phyloP scores from a whole-genome alignment of 1,140 invertebrate species.

The Chlorops oryzae region DNA sequence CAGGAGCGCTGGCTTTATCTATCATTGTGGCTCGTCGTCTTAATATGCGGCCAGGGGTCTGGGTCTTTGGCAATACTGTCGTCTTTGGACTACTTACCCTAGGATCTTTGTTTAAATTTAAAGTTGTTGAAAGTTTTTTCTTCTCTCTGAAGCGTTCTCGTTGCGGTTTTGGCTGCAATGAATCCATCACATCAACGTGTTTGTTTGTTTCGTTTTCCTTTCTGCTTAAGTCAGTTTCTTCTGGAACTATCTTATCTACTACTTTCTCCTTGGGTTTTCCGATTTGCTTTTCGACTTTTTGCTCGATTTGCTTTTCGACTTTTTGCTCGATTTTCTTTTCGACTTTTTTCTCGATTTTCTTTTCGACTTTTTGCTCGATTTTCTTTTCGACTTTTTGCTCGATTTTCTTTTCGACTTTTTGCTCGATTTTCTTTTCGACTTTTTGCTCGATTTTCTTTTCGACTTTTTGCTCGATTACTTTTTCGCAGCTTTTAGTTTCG shows the following conservation, averaged over 20 bases:
- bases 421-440: neutral
- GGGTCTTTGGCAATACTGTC: neutral
- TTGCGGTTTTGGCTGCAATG: too few relatives aligned
- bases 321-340: neutral
- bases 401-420: neutral
- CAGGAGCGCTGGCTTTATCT: constrained; percentile 18
- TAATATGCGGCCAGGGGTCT: constrained; percentile 14
- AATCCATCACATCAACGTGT: too few relatives aligned
- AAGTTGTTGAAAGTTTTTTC: too few relatives aligned
- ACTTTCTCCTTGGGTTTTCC: neutral
- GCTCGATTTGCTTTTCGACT: neutral
- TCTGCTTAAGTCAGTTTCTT: neutral
- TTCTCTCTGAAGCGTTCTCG: neutral
- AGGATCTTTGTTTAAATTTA: too few relatives aligned
- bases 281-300: neutral
- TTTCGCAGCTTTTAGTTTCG: neutral
- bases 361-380: constrained; percentile 1
- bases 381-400: neutral
- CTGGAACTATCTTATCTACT: neutral
- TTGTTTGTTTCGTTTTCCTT: too few relatives aligned
- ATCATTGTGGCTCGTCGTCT: constrained; percentile 27
- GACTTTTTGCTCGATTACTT: neutral
- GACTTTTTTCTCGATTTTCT: neutral
- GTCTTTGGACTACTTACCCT: neutral
- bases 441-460: neutral